Conservation (phyloP, 2,888 invertebrate genomes). For the Nudaria mundana region DNA sequence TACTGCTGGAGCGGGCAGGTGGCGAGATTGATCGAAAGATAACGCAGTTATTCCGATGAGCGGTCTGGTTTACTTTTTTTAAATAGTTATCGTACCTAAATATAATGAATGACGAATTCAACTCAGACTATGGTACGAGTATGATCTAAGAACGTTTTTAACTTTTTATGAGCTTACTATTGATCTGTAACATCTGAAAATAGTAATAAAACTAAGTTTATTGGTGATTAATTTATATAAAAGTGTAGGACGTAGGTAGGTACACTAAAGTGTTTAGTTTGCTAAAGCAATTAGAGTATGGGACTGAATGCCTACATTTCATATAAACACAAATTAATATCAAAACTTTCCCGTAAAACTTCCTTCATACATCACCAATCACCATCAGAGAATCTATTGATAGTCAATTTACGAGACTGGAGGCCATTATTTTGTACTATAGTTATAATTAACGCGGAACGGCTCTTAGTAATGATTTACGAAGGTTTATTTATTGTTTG, state of each 20-base stretch:
- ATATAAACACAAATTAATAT: too few species aligned
- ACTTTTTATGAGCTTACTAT: not conserved
- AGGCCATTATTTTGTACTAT: conserved; percentile 9
- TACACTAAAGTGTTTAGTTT: too few species aligned
- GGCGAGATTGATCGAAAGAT: conserved; percentile 59
- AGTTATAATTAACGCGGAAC: conserved; percentile 9
- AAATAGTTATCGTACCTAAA: conserved; percentile 29
- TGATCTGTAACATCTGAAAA: not conserved
- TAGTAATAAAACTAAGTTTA: not conserved
- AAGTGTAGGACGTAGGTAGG: too few species aligned
- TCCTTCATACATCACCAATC: not conserved
- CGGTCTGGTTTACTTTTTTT: conserved; percentile 45
- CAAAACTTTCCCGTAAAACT: conserved; percentile 1
- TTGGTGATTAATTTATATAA: not conserved
- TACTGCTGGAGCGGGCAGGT: conserved; percentile 60
- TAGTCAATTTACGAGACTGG: conserved; percentile 8
- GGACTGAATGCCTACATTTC: too few species aligned
- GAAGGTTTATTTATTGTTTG: conserved; percentile 12
- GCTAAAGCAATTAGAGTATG: too few species aligned
- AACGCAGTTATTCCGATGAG: conserved; percentile 50
- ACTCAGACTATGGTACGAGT: conserved; percentile 12
- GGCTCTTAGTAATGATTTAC: conserved; percentile 11
- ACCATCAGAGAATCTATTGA: conserved; percentile 7
- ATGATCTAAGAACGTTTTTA: not conserved
- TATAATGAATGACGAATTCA: conserved; percentile 17